Base-by-base conservation (phyloP, 2,888 invertebrate species). In the Epirrita christyi region DNA sequence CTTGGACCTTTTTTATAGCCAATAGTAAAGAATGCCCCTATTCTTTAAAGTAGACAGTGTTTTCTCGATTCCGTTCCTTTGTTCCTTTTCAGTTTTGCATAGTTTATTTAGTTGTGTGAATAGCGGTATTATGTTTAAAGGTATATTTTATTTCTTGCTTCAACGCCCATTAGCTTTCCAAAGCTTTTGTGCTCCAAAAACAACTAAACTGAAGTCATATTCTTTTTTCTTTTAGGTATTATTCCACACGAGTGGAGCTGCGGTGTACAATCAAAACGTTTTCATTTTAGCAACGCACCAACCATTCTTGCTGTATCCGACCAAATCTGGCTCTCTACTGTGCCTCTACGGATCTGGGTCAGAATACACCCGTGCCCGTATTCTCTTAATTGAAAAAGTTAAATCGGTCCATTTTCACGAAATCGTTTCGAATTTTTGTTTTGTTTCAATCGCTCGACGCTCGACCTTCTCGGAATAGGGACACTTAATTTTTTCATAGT, bases 381-480 rank as follows among this genome's bases (percentile, higher is more conserved):
- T 71, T 70, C 77, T 72, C 75, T 85, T 86, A 85, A 86, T 87
- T 86, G 85, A 86, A 87, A 87, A 87, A 89, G 89, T 89, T 88
- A 83, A 86, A 86, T 85, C 83, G 81, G 70, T 78, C 65, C 81
- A 83, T 87, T 88, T 80, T 84, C 78, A 78, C 73, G 73, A 76
- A 76, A 81, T 76, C 80, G 76, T 78, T 78, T 81, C 69, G 63
- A 71, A 69, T 75, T 77, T 77, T 77, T 76, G 73, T 73, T 68
- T 75, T 68, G 65, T 70, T 68, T 66, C 52, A 56, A 60, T 1
- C 32, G 32, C 32, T 32, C 28, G 32, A 32, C 32, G 2, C 49
- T 46, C 49, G 41, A 28, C 29, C 66, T 52, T 65, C 66, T 69
- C 66, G 66, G 69, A 67, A 68, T 68, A 58, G 64, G 56, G 51